Conservation (phyloP, 2,113 vertebrate species). For the Benitochromis conjunctus region DNA sequence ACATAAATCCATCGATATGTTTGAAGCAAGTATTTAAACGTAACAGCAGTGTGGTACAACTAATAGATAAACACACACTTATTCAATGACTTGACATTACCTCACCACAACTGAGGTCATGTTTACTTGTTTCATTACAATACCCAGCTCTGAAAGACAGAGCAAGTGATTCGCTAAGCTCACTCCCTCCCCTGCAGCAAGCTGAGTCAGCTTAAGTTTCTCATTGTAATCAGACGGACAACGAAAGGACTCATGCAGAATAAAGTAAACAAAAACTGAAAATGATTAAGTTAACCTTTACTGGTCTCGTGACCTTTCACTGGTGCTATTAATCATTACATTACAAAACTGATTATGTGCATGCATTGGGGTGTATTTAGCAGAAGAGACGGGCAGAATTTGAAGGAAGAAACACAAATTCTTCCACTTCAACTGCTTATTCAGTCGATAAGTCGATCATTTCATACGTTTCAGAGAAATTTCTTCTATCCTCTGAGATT, state of each 20-base stretch:
- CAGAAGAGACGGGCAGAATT: neutral
- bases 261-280: neutral
- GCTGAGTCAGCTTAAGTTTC: constrained; percentile 51
- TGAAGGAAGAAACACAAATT: neutral
- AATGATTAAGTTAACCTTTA: neutral
- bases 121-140: constrained; percentile 33
- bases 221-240: neutral
- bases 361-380: neutral
- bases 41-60: neutral
- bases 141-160: neutral
- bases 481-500: fast-evolving
- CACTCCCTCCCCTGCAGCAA: neutral
- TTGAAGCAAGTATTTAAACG: neutral
- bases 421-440: neutral
- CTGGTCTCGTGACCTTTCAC: neutral
- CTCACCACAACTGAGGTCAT: constrained; percentile 43
- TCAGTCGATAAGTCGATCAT: neutral
- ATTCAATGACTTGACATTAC: constrained; percentile 14
- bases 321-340: neutral
- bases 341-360: neutral
- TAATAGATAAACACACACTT: neutral
- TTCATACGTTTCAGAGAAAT: neutral
- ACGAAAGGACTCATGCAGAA: neutral
- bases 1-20: neutral
- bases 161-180: neutral